Percentiles rank a stretch among this genome's conserved stretches.
Conservation (phyloP, 1,140 invertebrate species). For the Ctenoplectra terminalis region DNA sequence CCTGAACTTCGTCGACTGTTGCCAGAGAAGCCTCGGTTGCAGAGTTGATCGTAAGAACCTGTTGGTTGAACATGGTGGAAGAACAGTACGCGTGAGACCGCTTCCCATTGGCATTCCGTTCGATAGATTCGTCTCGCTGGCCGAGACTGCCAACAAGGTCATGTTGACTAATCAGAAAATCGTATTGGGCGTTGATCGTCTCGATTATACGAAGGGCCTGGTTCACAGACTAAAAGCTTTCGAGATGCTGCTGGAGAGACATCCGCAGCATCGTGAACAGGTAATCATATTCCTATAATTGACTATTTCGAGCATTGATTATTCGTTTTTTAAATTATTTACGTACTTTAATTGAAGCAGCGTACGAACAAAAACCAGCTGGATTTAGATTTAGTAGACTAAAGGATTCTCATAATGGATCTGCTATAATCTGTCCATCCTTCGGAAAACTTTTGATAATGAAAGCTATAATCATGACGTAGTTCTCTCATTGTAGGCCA, state of each 20-base stretch:
- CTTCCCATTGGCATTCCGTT: constrained; percentile 95
- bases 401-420: too few relatives aligned
- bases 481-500: too few relatives aligned
- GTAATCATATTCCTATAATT: constrained; percentile 76
- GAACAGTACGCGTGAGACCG: constrained; percentile 91
- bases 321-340: too few relatives aligned
- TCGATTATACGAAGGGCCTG: constrained; percentile 96
- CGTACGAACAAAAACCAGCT: too few relatives aligned
- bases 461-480: too few relatives aligned
- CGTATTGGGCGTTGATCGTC: constrained; percentile 92
- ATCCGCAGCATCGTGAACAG: constrained; percentile 93
- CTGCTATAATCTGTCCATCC: too few relatives aligned
- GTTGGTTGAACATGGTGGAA: constrained; percentile 92
- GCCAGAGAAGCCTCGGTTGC: constrained; percentile 92
- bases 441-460: too few relatives aligned
- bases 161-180: constrained; percentile 89
- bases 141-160: constrained; percentile 90
- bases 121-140: constrained; percentile 92
- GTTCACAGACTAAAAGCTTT: constrained; percentile 93
- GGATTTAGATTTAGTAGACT: too few relatives aligned
- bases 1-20: constrained; percentile 95
- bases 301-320: too few relatives aligned
- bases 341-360: neutral
- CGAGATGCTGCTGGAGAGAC: constrained; percentile 91
- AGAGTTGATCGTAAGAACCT: constrained; percentile 94